Evolutionary conservation across 1,140 invertebrate genomes (phyloP), one percentile per base, ranked within the genome.

Genomic region (Wiebesia pumilae): DNA sequence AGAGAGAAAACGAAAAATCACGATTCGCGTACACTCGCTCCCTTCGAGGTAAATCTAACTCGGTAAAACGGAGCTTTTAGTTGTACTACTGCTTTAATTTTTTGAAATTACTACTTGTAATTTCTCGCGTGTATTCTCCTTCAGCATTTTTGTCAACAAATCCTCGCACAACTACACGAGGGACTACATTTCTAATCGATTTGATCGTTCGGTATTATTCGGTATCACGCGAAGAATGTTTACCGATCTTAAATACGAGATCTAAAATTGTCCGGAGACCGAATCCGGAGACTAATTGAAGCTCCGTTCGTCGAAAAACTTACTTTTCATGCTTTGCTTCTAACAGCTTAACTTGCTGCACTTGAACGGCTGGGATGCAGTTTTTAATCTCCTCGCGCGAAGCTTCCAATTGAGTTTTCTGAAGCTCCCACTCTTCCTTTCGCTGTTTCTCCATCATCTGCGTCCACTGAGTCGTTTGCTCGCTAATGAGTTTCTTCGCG

Each of bases 381-480:
- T 96, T 97, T 90, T 97, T 97, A 80, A 99, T 95, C 88, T 97
- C 95, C 58, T 99, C 98, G 85, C 97, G 95, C 90, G 98, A 97
- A 90, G 97, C 97, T 87, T 96, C 94, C 21, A 98, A 95, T 81
- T 99, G 97, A 80, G 95, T 95, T 89, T 97, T 97, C 87, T 98
- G 94, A 90, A 97, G 94, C 87, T 97, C 97, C 97, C 98, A 99
- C 93, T 99, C 97, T 92, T 99, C 98, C 81, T 96, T 96, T 54
- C 97, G 95, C 88, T 99, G 98, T n/a, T 96, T 95, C 88, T 97
- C 96, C 86, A 98, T 96, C 95, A 99, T 96, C 87, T 97, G 96
- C 47, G 97, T 97, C 98, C 98, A 99, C 90, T 99, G 97, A 24
- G 96, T 93, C 4, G 98, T 99, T 94, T 99, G 99, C 88, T 98